A percentile compares a stretch with the other conserved stretches of the same genome.
Evolutionary conservation across 2,113 vertebrate genomes (phyloP).

Genomic region (Naja naja): DNA sequence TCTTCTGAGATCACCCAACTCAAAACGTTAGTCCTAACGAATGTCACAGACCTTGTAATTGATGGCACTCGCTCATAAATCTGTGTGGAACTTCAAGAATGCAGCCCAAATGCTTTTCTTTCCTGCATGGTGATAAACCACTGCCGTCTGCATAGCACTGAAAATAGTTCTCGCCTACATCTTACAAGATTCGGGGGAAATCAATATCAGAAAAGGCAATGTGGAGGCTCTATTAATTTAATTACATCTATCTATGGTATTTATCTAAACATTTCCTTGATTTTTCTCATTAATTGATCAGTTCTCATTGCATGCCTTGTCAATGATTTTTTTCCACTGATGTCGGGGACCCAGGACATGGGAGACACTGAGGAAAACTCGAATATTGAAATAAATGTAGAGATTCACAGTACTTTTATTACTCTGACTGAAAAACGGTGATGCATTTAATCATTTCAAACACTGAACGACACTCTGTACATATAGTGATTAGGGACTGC

Average conservation of each 20-base stretch:
- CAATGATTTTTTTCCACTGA: neutral
- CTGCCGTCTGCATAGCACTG: neutral
- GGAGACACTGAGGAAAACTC: neutral
- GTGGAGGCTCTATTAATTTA: constrained; percentile 21
- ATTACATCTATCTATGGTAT: neutral
- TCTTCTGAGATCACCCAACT: constrained; percentile 49
- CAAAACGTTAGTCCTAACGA: constrained; percentile 60
- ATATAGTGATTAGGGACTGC: neutral
- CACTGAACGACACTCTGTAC: neutral
- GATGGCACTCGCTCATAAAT: constrained; percentile 39
- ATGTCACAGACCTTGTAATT: constrained; percentile 37
- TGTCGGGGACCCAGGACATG: neutral
- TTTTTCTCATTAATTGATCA: neutral
- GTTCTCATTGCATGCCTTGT: neutral
- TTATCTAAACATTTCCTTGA: neutral
- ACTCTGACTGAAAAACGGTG: neutral
- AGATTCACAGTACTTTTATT: neutral
- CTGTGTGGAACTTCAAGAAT: constrained; percentile 29
- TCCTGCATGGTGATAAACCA: constrained; percentile 52
- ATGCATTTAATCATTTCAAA: neutral
- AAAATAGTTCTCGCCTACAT: constrained; percentile 46
- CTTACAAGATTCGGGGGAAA: neutral
- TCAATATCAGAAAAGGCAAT: constrained; percentile 6
- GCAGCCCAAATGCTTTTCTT: constrained; percentile 40
- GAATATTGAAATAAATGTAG: neutral